Base-by-base conservation (phyloP, 2,797 vertebrate species). In the Microctenopoma lineatum region DNA sequence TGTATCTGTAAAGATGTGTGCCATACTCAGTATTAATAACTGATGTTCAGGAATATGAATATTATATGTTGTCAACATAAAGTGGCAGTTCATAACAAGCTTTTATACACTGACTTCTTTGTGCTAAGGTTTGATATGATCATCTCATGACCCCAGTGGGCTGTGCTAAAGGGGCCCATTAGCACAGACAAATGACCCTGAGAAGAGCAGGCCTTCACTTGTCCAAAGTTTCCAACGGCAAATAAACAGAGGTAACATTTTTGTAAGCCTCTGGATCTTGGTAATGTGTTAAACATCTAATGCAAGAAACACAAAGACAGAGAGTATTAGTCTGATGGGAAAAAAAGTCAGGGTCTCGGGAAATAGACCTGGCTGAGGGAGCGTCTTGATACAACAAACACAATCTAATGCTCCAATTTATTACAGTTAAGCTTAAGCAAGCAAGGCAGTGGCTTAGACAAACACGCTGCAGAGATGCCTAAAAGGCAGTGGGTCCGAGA, bases 351-450 rank as follows among this genome's bases (percentile, higher is more conserved):
- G 34, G 63, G 57, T 80, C 66, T 80, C 78, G 76, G 90, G 88
- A 92, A 88, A 73, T 79, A 84, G 85, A 83, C 75, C 77, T 79
- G 80, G 70, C 60, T 0, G 38, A 77, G 48, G 77, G 74, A 62
- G 60, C 62, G 64, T 56, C 26, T 59, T 84, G 66, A 79, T 90
- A 89, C 75, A 92, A 92, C 86, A 93, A 92, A 92, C 86, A 83
- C 39, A 77, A 62, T 70, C 45, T 62, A 47, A 79, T 63, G 29
- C 75, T 85, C 56, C 63, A 70, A 61, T 89, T 89, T 63, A 76
- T 73, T 63, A 62, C 66, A 87, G 80, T 90, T 88, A 85, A 88
- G 75, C 77, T 75, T 86, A 79, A 88, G 84, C 77, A 90, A 92
- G 83, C 86, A 91, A 65, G 53, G 57, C 66, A 76, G 73, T 63